Evolutionary conservation across 2,888 invertebrate genomes (phyloP), one percentile per base, ranked within the genome.

Genomic region (Trichogramma evanescens): DNA sequence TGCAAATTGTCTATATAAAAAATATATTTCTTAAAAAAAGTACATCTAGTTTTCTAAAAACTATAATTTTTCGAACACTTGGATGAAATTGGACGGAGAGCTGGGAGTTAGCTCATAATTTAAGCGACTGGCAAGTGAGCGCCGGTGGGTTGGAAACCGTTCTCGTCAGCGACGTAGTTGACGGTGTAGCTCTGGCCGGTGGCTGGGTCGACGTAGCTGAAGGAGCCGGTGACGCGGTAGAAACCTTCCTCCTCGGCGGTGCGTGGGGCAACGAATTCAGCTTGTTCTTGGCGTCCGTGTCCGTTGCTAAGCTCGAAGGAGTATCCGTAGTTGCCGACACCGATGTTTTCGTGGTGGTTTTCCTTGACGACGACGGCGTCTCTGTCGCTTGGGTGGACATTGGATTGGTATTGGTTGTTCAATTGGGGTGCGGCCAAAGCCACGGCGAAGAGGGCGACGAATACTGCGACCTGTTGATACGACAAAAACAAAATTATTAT

Each of bases 231-330:
- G n/a, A 72, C 71, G 5, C 67, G 66, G n/a, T 70, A 52, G 5
- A 66, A 56, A n/a, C 54, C 42, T 6, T 49, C 10, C 9, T 62
- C 68, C 5, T 68, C 62, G 13, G 67, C 67, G 5, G 63, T 56
- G 26, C 68, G 67, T 4, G 61, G 65, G 61, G 68, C 70, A 13
- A 64, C 58, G 46, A 73, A 43, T 56, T 72, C 63, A 0, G 69
- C 74, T n/a, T 64, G 59, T 54, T 74, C 73, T 9, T 71, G 62
- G 5, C 66, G 67, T 2, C 58, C 6, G 7, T 67, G 64, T 13
- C 70, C 74, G 56, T 73, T 67, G 9, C 71, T 71, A n/a, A 72
- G 64, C 52, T 71, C 69, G 54, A 70, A 74, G 7, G 43, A 68
- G 53, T 61, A 74, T 6, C 63, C 59, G 66, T 75, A 75, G 26